phyloP scores from a whole-genome alignment of 2,888 invertebrate genomes.

The Ceriagrion tenellum region DNA sequence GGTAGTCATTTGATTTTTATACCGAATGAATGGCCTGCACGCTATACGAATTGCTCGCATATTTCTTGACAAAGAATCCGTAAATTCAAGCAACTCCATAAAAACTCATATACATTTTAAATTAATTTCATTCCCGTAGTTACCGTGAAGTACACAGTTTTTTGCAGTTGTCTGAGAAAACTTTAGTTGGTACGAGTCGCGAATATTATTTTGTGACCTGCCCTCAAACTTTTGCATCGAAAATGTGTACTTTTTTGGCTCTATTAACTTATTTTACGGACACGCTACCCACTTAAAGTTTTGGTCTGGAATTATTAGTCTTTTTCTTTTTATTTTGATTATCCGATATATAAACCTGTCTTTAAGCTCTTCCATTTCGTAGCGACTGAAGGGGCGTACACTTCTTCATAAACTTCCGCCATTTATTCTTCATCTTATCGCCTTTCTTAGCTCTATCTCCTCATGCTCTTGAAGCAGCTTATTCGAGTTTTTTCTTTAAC shows the following conservation, averaged over 20 bases:
- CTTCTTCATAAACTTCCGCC: background rate
- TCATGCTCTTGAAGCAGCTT: too few species aligned
- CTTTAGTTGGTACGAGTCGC: background rate
- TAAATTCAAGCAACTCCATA: background rate
- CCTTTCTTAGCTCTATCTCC: too few species aligned
- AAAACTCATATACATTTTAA: too few species aligned
- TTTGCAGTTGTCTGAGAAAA: background rate
- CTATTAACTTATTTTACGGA: background rate
- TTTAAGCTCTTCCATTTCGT: too few species aligned
- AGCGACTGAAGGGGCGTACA: background rate
- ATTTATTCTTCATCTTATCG: background rate
- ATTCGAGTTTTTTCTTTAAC: too few species aligned
- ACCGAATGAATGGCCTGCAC: background rate
- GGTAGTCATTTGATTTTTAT: background rate
- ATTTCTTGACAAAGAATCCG: background rate
- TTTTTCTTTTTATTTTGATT: background rate
- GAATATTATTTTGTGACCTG: background rate
- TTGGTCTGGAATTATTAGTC: background rate
- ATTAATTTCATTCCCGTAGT: too few species aligned
- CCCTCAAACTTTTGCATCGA: too few species aligned
- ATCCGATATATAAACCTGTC: too few species aligned
- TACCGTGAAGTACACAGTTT: too few species aligned
- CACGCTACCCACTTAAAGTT: background rate
- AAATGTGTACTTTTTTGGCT: too few species aligned
- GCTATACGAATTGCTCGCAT: background rate